Percentiles rank a stretch among this genome's conserved stretches.
These are phyloP conservation scores for Clupea harengus DNA, from an alignment of 2,113 vertebrate genomes.

Conservation along the genomic window DNA sequence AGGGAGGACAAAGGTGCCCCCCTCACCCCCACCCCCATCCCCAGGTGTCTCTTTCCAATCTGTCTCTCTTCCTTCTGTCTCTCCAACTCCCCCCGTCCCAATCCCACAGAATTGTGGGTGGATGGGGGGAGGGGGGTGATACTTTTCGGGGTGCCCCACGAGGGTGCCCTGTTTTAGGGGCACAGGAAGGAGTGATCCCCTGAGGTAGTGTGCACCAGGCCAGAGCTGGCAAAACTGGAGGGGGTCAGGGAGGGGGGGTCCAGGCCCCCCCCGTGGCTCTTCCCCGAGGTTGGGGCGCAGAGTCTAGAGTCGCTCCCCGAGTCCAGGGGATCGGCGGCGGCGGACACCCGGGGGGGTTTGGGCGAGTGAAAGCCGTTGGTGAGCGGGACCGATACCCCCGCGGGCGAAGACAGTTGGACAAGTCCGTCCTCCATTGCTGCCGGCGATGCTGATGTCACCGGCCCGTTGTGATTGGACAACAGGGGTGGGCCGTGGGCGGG, in stretches of 20 bases:
- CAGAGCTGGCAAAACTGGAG: slow-evolving; percentile 65
- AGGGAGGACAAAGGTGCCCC: not conserved
- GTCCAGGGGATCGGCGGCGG: not conserved
- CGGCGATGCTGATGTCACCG: not conserved
- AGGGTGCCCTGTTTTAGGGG: slow-evolving; percentile 57
- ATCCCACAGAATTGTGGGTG: not conserved
- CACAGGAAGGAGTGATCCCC: slow-evolving; percentile 72
- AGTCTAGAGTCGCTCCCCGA: slow-evolving; percentile 69
- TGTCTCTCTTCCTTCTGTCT: not conserved
- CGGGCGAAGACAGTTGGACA: slow-evolving; percentile 34
- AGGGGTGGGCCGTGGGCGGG: slow-evolving; percentile 43
- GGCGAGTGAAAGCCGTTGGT: slow-evolving; percentile 81
- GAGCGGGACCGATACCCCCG: slow-evolving; percentile 48
- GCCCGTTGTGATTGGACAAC: slow-evolving; percentile 59
- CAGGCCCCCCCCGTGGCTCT: slow-evolving; percentile 44
- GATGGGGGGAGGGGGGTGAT: not conserved
- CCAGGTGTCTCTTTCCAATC: no score
- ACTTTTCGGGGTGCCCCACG: not conserved
- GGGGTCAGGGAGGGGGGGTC: slow-evolving; percentile 36
- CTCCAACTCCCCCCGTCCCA: not conserved
- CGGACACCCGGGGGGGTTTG: slow-evolving; percentile 34
- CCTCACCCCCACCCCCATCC: not conserved
- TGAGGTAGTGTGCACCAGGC: slow-evolving; percentile 77
- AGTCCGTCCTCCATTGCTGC: slow-evolving; percentile 29
- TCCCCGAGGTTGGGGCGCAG: slow-evolving; percentile 49